Evolutionary conservation across 1,140 invertebrate genomes (phyloP), one percentile per base, ranked within the genome.

Genomic region (Drosophila melanica): DNA sequence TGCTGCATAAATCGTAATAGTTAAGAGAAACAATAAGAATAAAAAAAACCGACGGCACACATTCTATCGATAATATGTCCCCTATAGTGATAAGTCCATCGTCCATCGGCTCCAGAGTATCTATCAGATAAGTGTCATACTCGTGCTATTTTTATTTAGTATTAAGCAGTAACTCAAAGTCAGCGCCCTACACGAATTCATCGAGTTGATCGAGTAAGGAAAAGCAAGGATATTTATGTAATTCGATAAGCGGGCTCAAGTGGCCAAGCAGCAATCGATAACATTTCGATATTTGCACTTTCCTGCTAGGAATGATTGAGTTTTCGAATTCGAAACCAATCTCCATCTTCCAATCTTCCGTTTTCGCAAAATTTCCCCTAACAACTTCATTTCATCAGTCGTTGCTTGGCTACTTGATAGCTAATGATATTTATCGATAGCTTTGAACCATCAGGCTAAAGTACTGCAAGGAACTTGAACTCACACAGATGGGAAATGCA

Each of bases 131-230:
- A 35, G 18, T 33, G 20, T 23, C 11, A 47, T 20, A 48, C 41
- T 48, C 4, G n/a, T 41, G 27, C 20, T 50, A 50, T 57, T 12
- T 58, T 20, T 33, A 45, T 10, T 59, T 16, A 51, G 53, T 23
- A 3, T 3, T 9, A 68, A 82, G 79, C 79, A 65, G 79, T n/a
- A 53, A 50, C 67, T 82, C 33, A 47, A 62, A 81, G 44, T 65
- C 72, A 42, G 72, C 45, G 72, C 53, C 64, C 12, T 9, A 75
- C 63, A 51, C 58, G 48, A 72, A 50, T 37, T 63, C 67, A 54
- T 9, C 45, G 47, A 35, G 30, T 45, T 47, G 6, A 12, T 12
- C 11, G 10, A 20, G 20, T n/a, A 23, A 23, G 11, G 1, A 20
- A 3, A 41, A 1, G 4, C 10, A 54, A 54, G 11, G 9, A 27